These are phyloP conservation scores for Silurus meridionalis DNA, from an alignment of 2,113 vertebrate species.

Conservation along the genomic window DNA sequence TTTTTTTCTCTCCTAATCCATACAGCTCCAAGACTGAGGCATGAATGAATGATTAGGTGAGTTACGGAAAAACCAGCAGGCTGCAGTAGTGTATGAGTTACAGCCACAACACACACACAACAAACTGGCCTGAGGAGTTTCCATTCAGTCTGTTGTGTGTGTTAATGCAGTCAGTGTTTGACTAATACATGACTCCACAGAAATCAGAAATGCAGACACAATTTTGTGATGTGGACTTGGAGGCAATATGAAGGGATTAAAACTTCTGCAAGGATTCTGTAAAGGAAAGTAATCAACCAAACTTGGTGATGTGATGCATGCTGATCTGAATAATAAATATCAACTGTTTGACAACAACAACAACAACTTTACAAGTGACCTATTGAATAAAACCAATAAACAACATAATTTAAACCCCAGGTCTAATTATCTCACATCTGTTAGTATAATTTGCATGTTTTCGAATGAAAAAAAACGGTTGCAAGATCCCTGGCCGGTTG, in stretches of 20 bases:
- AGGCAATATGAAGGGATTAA: background rate
- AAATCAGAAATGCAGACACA: background rate
- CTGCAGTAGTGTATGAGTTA: background rate
- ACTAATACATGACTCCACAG: background rate
- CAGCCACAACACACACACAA: background rate
- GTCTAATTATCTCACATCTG: slow-evolving; percentile 9
- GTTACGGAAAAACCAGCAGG: background rate
- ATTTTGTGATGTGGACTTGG: background rate
- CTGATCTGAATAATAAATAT: background rate
- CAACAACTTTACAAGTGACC: background rate
- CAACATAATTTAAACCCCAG: background rate
- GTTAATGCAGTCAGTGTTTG: background rate
- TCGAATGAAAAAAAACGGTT: background rate
- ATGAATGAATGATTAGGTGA: slow-evolving; percentile 9
- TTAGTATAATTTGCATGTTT: background rate
- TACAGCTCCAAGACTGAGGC: background rate
- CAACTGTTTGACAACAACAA: background rate
- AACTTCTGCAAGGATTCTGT: background rate
- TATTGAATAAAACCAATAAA: background rate
- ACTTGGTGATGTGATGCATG: background rate
- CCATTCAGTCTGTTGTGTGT: background rate
- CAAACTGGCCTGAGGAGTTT: background rate
- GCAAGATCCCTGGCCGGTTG: background rate
- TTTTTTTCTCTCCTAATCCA: background rate
- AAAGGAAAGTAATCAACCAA: background rate